A percentile compares a stretch with the other conserved stretches of the same genome.
phyloP scores from a whole-genome alignment of 2,888 invertebrate species.

The Xestia rhomboidea region DNA sequence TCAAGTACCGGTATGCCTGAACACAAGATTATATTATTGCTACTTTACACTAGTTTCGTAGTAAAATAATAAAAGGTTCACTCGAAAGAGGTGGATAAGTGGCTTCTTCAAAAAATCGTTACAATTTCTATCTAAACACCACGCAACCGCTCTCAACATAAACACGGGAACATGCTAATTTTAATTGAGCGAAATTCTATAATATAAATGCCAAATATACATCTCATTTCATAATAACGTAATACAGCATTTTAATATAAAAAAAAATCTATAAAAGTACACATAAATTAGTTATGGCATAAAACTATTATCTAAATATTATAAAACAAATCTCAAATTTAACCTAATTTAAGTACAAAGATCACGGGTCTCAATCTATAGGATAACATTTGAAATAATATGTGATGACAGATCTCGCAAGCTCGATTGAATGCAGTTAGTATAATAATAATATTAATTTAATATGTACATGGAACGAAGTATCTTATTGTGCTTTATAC shows the following conservation, averaged over 20 bases:
- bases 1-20: constrained; percentile 57
- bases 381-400: constrained; percentile 57
- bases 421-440: constrained; percentile 63
- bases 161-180: constrained; percentile 73
- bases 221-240: constrained; percentile 77
- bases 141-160: constrained; percentile 63
- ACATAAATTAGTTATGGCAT: constrained; percentile 90
- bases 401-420: constrained; percentile 78
- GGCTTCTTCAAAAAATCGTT: constrained; percentile 49
- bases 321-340: constrained; percentile 83
- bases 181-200: constrained; percentile 85
- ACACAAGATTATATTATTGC: constrained; percentile 66
- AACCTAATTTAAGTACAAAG: constrained; percentile 87
- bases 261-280: constrained; percentile 83
- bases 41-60: constrained; percentile 60
- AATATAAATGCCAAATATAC: constrained; percentile 83
- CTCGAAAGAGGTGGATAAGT: constrained; percentile 60
- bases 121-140: constrained; percentile 56
- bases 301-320: constrained; percentile 83
- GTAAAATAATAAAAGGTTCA: constrained; percentile 64
- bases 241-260: constrained; percentile 74
- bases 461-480: constrained; percentile 63
- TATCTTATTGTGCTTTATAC: constrained; percentile 62
- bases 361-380: constrained; percentile 75
- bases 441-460: constrained; percentile 50